phyloP scores from a whole-genome alignment of 2,888 invertebrate genomes.

The Morpho deidamia region DNA sequence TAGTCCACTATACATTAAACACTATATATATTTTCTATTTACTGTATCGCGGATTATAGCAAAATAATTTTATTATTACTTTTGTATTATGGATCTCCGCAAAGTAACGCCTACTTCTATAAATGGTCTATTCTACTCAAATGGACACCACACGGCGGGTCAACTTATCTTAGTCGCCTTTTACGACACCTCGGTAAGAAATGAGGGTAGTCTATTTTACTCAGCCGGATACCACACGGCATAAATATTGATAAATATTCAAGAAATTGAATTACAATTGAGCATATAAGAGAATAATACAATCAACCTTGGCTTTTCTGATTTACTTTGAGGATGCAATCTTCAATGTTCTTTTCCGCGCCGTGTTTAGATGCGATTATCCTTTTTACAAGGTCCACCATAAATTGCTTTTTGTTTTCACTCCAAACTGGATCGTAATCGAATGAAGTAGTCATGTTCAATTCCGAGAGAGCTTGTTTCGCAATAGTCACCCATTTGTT shows the following conservation, averaged over 20 bases:
- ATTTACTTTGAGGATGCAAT: conserved; percentile 40
- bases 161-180: too few relatives aligned
- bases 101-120: too few relatives aligned
- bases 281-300: neutral
- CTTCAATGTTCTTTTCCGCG: conserved; percentile 50
- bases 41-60: too few relatives aligned
- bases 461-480: conserved; percentile 77
- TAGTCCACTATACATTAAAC: too few relatives aligned
- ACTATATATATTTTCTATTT: too few relatives aligned
- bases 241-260: neutral
- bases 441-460: conserved; percentile 68
- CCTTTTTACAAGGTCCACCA: conserved; percentile 52
- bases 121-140: too few relatives aligned
- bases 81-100: too few relatives aligned
- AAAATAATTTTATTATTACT: too few relatives aligned
- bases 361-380: conserved; percentile 48
- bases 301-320: conserved; percentile 46
- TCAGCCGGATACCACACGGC: too few relatives aligned
- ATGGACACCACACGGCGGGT: too few relatives aligned
- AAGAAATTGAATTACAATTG: neutral
- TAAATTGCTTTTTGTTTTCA: conserved; percentile 48
- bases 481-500: conserved; percentile 67
- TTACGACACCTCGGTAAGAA: too few relatives aligned
- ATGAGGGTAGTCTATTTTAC: too few relatives aligned
- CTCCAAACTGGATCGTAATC: conserved; percentile 69